Evolutionary conservation across 2,888 invertebrate genomes (phyloP).

Genomic region (Lasioglossum villosulum): DNA sequence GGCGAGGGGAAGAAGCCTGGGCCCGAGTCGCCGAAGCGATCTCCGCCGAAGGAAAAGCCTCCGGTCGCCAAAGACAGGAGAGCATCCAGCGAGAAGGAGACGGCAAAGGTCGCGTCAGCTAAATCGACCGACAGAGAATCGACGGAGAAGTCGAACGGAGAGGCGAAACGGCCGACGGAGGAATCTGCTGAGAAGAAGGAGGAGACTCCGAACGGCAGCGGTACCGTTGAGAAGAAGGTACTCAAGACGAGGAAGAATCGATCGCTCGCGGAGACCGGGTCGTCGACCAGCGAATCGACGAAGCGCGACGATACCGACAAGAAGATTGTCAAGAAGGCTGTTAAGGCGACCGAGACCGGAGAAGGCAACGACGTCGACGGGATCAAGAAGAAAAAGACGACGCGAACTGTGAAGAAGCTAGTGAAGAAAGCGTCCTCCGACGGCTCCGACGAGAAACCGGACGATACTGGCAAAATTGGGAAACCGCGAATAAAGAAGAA

Average conservation of each 20-base stretch:
- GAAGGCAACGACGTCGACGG: slow-evolving; percentile 71
- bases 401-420: slow-evolving; percentile 78
- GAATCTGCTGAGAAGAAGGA: slow-evolving; percentile 56
- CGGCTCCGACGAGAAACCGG: slow-evolving; percentile 59
- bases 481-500: slow-evolving; percentile 1
- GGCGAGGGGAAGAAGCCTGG: slow-evolving; percentile 24
- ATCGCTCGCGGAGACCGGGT: slow-evolving; percentile 52
- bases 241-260: slow-evolving; percentile 72
- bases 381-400: slow-evolving; percentile 78
- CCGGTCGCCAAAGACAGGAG: slow-evolving; percentile 53
- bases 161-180: not conserved
- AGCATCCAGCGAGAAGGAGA: slow-evolving; percentile 67
- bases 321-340: slow-evolving; percentile 68
- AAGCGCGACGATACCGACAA: slow-evolving; percentile 71
- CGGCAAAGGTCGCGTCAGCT: slow-evolving; percentile 57
- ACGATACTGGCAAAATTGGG: not conserved
- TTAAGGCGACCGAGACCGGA: slow-evolving; percentile 52
- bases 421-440: slow-evolving; percentile 77
- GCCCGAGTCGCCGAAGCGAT: slow-evolving; percentile 63
- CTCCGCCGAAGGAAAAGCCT: slow-evolving; percentile 58
- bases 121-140: not conserved
- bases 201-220: slow-evolving; percentile 44
- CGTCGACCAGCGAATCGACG: slow-evolving; percentile 54
- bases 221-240: slow-evolving; percentile 67
- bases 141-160: not conserved